Conservation (phyloP, 2,113 vertebrate genomes). For the Crotalus helleri region DNA sequence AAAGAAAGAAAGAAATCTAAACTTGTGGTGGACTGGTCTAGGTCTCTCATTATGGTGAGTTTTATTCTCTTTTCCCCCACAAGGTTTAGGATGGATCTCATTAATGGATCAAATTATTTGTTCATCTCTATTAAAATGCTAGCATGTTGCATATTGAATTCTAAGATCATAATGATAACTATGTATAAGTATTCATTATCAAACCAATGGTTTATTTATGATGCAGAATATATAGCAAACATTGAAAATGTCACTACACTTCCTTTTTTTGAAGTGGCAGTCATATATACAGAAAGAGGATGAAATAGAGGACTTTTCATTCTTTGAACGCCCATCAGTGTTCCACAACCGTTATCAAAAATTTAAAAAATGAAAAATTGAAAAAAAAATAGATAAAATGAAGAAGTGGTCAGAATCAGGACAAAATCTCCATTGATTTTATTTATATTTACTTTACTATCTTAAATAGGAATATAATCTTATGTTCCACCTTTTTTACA, state of each 20-base stretch:
- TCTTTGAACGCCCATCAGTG: neutral
- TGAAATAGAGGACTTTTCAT: neutral
- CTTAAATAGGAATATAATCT: neutral
- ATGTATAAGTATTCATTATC: conserved; percentile 8
- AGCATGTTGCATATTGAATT: neutral
- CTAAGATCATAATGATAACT: conserved; percentile 5
- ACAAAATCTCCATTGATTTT: neutral
- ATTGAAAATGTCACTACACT: conserved; percentile 34
- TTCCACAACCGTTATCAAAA: neutral
- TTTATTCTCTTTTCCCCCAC: too few species aligned
- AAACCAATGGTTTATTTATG: conserved; percentile 21
- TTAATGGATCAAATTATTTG: conserved; percentile 23
- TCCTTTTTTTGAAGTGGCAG: neutral
- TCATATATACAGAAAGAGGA: neutral
- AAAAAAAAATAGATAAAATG: neutral
- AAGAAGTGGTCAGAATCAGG: neutral
- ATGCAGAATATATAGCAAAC: conserved; percentile 29
- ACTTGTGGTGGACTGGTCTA: neutral
- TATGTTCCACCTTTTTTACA: neutral
- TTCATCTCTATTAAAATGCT: neutral
- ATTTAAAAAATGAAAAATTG: neutral
- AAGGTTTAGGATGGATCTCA: too few species aligned
- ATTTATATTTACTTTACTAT: neutral
- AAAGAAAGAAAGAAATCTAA: neutral
- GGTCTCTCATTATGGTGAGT: neutral